phyloP scores from a whole-genome alignment of 1,140 invertebrate species.

The Drosophila ambigua region DNA sequence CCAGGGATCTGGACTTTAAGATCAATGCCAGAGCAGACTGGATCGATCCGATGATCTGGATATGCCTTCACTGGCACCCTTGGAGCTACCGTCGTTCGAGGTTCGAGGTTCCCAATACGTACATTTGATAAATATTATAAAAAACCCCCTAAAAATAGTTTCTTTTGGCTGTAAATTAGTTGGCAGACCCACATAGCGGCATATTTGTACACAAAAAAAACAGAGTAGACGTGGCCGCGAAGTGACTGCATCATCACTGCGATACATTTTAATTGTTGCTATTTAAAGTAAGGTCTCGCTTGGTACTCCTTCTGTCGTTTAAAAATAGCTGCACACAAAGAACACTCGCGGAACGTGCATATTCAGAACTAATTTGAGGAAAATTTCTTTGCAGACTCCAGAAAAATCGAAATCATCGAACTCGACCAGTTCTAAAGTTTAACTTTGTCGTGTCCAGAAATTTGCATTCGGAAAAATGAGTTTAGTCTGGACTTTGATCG shows the following conservation, averaged over 20 bases:
- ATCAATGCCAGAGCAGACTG: not conserved
- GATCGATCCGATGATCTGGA: constrained; percentile 51
- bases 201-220: constrained; percentile 24
- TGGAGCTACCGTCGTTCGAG: constrained; percentile 78
- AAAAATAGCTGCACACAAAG: constrained; percentile 57
- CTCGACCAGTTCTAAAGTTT: constrained; percentile 1
- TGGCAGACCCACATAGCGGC: constrained; percentile 11
- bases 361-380: constrained; percentile 32
- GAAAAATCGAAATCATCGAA: constrained; percentile 29
- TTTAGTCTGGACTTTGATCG: constrained; percentile 98
- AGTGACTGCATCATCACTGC: constrained; percentile 64
- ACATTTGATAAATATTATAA: too few relatives aligned
- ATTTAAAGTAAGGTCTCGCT: constrained; percentile 71
- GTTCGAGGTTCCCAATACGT: not conserved
- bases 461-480: constrained; percentile 89
- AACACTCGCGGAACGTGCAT: constrained; percentile 13
- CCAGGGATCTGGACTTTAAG: constrained; percentile 19
- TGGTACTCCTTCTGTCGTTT: constrained; percentile 46
- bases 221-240: constrained; percentile 72
- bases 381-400: constrained; percentile 52
- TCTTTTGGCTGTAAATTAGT: not conserved
- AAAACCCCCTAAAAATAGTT: not conserved
- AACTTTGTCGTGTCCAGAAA: constrained; percentile 24
- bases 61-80: constrained; percentile 65
- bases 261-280: constrained; percentile 51